These are phyloP conservation scores for Channa maculata DNA, from an alignment of 2,113 vertebrate species.

Conservation along the genomic window DNA sequence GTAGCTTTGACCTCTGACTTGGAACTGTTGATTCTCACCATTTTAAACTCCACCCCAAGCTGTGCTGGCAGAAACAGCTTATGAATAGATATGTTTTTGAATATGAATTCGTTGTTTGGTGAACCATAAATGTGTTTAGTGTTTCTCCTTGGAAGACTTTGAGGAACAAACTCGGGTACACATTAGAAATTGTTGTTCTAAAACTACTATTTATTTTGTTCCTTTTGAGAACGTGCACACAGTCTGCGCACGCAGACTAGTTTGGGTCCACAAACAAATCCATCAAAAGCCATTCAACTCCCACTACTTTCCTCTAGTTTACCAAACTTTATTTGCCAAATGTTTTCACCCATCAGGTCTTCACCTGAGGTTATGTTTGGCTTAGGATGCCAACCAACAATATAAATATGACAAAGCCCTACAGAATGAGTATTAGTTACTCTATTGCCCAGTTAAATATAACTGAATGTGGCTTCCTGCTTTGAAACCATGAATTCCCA, in stretches of 20 bases:
- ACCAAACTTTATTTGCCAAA: too few species aligned
- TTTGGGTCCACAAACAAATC: too few species aligned
- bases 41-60: constrained; percentile 6
- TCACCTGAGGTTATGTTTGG: too few species aligned
- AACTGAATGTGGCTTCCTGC: background rate
- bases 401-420: background rate
- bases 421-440: background rate
- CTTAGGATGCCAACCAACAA: too few species aligned
- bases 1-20: background rate
- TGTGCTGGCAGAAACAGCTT: constrained; percentile 1
- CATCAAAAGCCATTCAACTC: too few species aligned
- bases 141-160: background rate
- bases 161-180: background rate
- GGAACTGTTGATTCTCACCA: constrained; percentile 13
- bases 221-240: too few species aligned
- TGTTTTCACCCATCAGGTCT: too few species aligned
- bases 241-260: too few species aligned
- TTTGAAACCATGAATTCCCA: background rate
- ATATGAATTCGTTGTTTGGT: background rate
- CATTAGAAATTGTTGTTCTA: background rate
- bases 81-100: constrained; percentile 3
- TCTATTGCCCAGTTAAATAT: too few species aligned
- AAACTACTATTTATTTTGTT: too few species aligned
- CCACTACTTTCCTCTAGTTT: too few species aligned
- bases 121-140: background rate